Evolutionary conservation across 2,888 invertebrate species (phyloP).

Genomic region (Rosalia funebris): DNA sequence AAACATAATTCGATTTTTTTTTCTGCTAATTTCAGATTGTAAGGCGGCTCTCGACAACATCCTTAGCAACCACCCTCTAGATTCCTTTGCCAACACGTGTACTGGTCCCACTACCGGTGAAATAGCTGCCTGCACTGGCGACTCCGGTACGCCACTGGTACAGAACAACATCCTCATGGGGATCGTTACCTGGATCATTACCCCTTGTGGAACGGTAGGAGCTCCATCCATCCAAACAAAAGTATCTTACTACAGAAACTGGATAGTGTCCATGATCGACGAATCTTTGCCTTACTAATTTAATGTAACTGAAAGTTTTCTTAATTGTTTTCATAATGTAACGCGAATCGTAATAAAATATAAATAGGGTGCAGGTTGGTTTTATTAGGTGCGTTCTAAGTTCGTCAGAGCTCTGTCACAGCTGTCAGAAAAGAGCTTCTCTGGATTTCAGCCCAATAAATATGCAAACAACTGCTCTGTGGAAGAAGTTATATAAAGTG

Average conservation of each 20-base stretch:
- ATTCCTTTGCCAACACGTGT: conserved; percentile 64
- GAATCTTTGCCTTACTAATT: neutral
- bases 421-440: too few relatives aligned
- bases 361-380: neutral
- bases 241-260: conserved; percentile 60
- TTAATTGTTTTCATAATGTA: neutral
- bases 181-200: conserved; percentile 68
- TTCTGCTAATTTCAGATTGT: conserved; percentile 4
- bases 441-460: too few relatives aligned
- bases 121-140: conserved; percentile 68
- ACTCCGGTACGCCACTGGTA: conserved; percentile 67
- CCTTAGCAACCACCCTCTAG: neutral
- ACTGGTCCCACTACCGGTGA: conserved; percentile 67
- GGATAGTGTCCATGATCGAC: neutral
- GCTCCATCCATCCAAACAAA: conserved; percentile 69
- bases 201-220: conserved; percentile 66
- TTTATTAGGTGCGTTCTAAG: neutral
- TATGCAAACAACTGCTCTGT: too few relatives aligned
- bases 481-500: too few relatives aligned
- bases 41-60: conserved; percentile 3
- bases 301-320: too few relatives aligned
- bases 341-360: neutral
- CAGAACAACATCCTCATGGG: conserved; percentile 61
- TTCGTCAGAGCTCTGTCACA: too few relatives aligned
- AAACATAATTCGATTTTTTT: too few relatives aligned